Evolutionary conservation across 2,113 vertebrate species (phyloP).

Genomic region (Eretmochelys imbricata): DNA sequence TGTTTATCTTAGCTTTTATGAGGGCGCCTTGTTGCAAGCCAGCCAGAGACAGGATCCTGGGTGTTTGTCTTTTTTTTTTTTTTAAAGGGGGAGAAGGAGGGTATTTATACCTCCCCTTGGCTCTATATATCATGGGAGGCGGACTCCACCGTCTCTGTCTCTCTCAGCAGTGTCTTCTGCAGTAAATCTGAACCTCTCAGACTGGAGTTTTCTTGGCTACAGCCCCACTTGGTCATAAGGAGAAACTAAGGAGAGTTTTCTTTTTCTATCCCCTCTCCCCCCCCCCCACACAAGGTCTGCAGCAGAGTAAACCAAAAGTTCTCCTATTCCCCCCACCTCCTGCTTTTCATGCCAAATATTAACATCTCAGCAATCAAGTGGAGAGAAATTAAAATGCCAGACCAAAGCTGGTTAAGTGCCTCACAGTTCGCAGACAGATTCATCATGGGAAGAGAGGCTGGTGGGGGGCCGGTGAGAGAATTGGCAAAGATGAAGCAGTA

Average conservation of each 20-base stretch:
- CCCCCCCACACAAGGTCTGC: background rate
- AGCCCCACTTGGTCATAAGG: background rate
- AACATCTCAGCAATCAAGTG: slow-evolving; percentile 6
- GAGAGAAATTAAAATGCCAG: background rate
- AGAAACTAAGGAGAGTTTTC: background rate
- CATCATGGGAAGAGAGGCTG: background rate
- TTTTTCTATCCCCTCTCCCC: background rate
- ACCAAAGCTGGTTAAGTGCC: background rate
- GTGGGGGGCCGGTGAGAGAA: slow-evolving; percentile 40
- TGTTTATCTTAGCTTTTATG: slow-evolving; percentile 89
- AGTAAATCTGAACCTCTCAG: slow-evolving; percentile 64
- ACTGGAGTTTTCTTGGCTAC: slow-evolving; percentile 60
- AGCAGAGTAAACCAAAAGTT: slow-evolving; percentile 25
- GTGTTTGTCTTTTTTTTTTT: slow-evolving; percentile 77
- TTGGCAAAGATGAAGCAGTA: slow-evolving; percentile 49
- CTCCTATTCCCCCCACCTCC: background rate
- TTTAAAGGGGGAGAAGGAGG: slow-evolving; percentile 29
- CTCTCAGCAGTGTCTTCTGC: slow-evolving; percentile 66
- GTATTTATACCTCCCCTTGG: slow-evolving; percentile 74
- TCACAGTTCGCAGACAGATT: slow-evolving; percentile 49
- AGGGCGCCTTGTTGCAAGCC: slow-evolving; percentile 85
- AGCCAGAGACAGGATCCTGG: slow-evolving; percentile 84
- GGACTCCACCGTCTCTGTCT: slow-evolving; percentile 67
- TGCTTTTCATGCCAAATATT: slow-evolving; percentile 30
- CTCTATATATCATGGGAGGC: slow-evolving; percentile 76